Base-by-base conservation (phyloP, 2,113 vertebrate genomes). In the Dolichallabes microphthalmus region DNA sequence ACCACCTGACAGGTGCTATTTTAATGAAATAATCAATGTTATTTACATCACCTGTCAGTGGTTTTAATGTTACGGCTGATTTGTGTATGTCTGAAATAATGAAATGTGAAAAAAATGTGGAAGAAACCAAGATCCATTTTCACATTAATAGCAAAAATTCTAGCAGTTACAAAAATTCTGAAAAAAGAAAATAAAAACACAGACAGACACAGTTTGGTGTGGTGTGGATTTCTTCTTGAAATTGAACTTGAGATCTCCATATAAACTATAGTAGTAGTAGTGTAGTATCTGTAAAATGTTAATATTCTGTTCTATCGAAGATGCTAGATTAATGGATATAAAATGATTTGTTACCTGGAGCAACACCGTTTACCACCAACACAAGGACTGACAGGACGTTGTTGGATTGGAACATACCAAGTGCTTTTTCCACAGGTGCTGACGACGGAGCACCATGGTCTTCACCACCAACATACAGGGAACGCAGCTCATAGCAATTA, bases 391-490 rank as follows among this genome's bases (percentile, higher is more conserved):
- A 74, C 58, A 75, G 13, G 30, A n/a, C 52, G 64, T 57, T 76
- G 82, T 83, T 77, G 87, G 79, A 66, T 82, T 83, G 32, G 27
- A 76, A 96, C 97, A 94, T 95, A 99, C 98, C 97, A 98, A 92
- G 88, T 97, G 96, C 88, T 93, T 97, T 91, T 95, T 98, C 94
- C 96, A 95, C 66, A 99, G 90, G 89, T 99, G 95, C 85, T 99
- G 97, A 73, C 93, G 96, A 71, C 97, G 97, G 88, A 99, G 97
- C 90, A 99, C 91, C 92, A 98, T 88, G 19, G 98, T 98, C 92
- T 99, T 99, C 90, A 97, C 95, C 58, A 98, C 90, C 90, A 99
- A 95, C 97, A 99, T 99, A 95, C 97, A 98, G 0, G 98, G 98
- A 58, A 99, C 96, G 87, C 98, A 99, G 57, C 98, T 94, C 64